Evolutionary conservation across 2,113 vertebrate species (phyloP).

Genomic region (Nettapus auritus): DNA sequence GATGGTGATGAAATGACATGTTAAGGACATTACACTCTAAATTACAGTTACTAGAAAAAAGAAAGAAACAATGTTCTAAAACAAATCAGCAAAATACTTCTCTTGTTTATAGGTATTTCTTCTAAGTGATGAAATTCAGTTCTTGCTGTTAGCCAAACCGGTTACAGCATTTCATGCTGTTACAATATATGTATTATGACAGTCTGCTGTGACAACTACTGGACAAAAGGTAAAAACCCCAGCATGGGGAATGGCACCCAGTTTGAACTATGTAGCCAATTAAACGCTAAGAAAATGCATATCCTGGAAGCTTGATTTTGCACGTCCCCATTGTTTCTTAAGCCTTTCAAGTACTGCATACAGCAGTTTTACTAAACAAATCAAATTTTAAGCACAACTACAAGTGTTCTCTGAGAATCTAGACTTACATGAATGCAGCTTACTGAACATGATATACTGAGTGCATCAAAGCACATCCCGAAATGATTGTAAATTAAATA

Average conservation of each 20-base stretch:
- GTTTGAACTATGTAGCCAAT: neutral
- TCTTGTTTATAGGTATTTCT: neutral
- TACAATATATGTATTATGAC: neutral
- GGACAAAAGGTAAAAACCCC: neutral
- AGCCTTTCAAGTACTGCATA: neutral
- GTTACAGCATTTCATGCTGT: neutral
- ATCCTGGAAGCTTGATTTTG: neutral
- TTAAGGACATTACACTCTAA: constrained; percentile 35
- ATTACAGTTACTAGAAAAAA: constrained; percentile 15
- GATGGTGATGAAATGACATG: constrained; percentile 59
- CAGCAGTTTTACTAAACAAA: neutral
- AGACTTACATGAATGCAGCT: neutral
- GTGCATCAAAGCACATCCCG: neutral
- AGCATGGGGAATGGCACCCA: neutral
- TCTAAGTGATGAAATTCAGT: neutral
- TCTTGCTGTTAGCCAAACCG: neutral
- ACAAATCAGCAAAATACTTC: neutral
- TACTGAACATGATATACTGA: accelerated
- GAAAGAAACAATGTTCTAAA: neutral
- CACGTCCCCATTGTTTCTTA: neutral
- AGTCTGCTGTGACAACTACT: neutral
- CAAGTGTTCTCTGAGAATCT: neutral
- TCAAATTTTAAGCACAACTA: neutral
- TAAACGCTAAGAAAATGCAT: neutral
- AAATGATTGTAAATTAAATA: neutral